Evolutionary conservation across 2,888 invertebrate genomes (phyloP).

Genomic region (Frankliniella fusca): DNA sequence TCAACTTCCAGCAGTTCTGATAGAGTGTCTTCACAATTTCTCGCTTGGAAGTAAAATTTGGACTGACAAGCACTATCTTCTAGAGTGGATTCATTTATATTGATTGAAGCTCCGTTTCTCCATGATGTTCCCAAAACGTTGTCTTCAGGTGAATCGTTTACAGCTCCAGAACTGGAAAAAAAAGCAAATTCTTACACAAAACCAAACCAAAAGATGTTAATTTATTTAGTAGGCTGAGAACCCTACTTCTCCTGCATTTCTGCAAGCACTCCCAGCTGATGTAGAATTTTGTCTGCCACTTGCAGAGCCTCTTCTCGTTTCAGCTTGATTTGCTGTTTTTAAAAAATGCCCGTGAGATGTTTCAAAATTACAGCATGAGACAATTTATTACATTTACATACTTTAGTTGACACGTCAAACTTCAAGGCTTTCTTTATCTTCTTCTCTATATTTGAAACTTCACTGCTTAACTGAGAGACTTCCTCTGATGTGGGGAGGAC

Average conservation of each 20-base stretch:
- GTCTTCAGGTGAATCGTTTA: background rate
- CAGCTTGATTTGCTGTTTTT: background rate
- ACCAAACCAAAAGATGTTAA: background rate
- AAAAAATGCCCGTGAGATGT: background rate
- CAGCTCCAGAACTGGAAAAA: background rate
- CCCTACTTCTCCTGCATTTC: background rate
- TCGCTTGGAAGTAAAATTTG: background rate
- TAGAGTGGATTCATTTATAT: background rate
- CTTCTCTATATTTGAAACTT: background rate
- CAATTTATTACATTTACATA: background rate
- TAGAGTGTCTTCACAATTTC: background rate
- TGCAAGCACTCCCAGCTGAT: background rate
- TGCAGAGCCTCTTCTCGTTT: background rate
- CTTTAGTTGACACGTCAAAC: background rate
- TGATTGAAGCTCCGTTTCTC: background rate
- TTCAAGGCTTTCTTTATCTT: background rate
- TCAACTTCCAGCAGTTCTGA: background rate
- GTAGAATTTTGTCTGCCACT: background rate
- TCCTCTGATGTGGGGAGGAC: background rate
- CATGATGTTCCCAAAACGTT: background rate
- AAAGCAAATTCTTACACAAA: background rate
- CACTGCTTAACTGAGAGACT: background rate
- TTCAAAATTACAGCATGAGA: background rate
- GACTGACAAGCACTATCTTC: background rate
- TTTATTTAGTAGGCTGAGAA: background rate